Base-by-base conservation (phyloP, 2,797 vertebrate species). In the Mus minutoides region DNA sequence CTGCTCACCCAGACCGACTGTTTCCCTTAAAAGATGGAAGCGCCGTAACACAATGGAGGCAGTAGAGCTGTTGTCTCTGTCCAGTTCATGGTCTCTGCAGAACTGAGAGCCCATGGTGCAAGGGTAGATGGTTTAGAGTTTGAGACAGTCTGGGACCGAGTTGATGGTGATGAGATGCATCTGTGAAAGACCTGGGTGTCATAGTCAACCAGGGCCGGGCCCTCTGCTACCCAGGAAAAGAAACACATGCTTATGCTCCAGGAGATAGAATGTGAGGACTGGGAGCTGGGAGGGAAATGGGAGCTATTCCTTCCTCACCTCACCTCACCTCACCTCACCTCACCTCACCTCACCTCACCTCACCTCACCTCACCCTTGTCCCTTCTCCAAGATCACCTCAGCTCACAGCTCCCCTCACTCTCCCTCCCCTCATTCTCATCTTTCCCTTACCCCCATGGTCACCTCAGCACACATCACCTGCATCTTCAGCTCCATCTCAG, bases 11-110 rank as follows among this genome's bases (percentile, higher is more conserved):
- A 64, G 60, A 84, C 1, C 9, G n/a, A 43, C 29, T 24, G 16
- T 26, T 86, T 82, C 40, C 34, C n/a, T 22, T n/a, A 37, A 88
- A 29, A 19, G n/a, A 79, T 17, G 4, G 78, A 79, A 86, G 52
- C 1, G 19, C 6, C 54, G 22, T 46, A 56, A 69, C n/a, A 10
- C 31, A 92, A 34, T 4, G 19, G 22, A 46, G 71, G 37, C 0
- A 21, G 6, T 0, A 1, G 0, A 37, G 9, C 29, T n/a, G 0
- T 31, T 49, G 2, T 16, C n/a, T 24, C 54, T 6, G 58, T n/a
- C 4, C 2, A 31, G n/a, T 24, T 22, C 37, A 1, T 31, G 85
- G 12, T 26, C 4, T 3, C 21, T 69, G 79, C 64, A 22, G 31
- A 22, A 34, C 69, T 10, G 26, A 83, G 86, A 0, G n/a, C 56